These are phyloP conservation scores for Dynastes tityus DNA, from an alignment of 2,888 invertebrate genomes.

Conservation along the genomic window DNA sequence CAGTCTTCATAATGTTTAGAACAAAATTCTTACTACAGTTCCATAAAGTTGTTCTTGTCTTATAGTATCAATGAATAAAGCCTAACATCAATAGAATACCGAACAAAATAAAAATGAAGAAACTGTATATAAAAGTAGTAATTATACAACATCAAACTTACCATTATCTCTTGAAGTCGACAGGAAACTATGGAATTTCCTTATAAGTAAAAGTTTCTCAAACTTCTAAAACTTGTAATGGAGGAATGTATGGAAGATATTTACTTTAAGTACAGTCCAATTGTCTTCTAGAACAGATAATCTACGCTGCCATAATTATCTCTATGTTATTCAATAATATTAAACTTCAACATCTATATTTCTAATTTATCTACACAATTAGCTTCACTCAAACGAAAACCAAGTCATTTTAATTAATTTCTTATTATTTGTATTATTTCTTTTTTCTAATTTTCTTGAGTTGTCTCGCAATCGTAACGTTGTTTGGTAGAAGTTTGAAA, in stretches of 20 bases:
- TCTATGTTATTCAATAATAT: too few species aligned
- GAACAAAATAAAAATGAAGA: not conserved
- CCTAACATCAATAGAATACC: not conserved
- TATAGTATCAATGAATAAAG: too few species aligned
- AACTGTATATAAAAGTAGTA: not conserved
- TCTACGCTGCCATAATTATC: not conserved
- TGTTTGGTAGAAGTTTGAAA: not conserved
- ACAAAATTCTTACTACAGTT: too few species aligned
- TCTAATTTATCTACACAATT: too few species aligned
- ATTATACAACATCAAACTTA: not conserved
- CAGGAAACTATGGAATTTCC: not conserved
- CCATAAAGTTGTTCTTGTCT: too few species aligned
- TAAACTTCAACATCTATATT: too few species aligned
- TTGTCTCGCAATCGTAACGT: too few species aligned
- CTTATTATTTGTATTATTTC: too few species aligned
- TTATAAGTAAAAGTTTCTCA: not conserved
- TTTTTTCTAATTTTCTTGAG: too few species aligned
- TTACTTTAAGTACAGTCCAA: not conserved
- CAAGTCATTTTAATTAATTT: too few species aligned
- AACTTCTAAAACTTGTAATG: not conserved
- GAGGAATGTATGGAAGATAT: not conserved
- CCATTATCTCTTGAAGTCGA: constrained; percentile 3
- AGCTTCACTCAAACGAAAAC: too few species aligned
- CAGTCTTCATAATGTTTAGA: too few species aligned
- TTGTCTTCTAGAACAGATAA: not conserved